Evolutionary conservation across 2,113 vertebrate species (phyloP).

Genomic region (Dolichotis patagonum): DNA sequence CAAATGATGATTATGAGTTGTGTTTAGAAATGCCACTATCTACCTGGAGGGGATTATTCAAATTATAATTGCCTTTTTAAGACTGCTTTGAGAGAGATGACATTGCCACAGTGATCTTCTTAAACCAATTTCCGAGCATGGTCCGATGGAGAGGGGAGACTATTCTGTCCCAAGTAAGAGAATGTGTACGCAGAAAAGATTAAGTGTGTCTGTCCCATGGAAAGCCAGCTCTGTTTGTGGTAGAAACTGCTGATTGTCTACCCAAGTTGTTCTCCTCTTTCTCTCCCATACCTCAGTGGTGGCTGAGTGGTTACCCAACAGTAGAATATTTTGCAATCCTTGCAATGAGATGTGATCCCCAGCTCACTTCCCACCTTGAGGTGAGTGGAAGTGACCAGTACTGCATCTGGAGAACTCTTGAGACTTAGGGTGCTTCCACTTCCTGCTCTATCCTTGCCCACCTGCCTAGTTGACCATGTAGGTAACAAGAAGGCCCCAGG

Average conservation of each 20-base stretch:
- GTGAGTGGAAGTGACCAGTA: background rate
- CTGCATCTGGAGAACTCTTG: background rate
- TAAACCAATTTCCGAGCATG: background rate
- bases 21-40: background rate
- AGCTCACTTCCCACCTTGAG: background rate
- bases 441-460: background rate
- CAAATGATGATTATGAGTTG: background rate
- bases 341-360: background rate
- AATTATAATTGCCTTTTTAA: slow-evolving; percentile 1
- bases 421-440: background rate
- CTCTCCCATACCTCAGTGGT: background rate
- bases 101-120: background rate
- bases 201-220: background rate
- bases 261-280: background rate
- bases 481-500: background rate
- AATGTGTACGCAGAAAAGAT: background rate
- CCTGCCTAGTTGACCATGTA: background rate
- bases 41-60: background rate
- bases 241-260: background rate
- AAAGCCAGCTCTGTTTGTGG: background rate
- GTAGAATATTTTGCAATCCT: background rate
- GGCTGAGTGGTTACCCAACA: background rate
- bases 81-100: background rate
- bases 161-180: background rate
- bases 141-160: background rate